Base-by-base conservation (phyloP, 2,113 vertebrate species). In the Prunella himalayana region DNA sequence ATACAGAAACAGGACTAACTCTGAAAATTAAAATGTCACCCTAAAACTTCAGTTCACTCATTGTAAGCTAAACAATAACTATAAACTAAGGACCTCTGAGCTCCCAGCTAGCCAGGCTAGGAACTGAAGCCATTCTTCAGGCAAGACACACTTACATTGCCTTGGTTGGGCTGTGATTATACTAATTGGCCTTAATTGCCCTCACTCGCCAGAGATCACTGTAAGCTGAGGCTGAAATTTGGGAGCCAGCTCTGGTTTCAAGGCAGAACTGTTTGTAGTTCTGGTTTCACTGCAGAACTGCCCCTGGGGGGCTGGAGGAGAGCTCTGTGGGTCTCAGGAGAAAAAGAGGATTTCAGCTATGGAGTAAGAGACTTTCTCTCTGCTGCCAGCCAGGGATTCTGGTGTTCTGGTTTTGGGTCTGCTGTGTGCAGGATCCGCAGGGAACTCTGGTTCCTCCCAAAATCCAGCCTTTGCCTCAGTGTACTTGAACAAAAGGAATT, bases 41-140 rank as follows among this genome's bases (percentile, higher is more conserved):
- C 8, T 28, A 20, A 6, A 50, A 4, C 9, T 51, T 57, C 11
- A 47, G 15, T 14, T 84, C 65, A 41, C 20, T 54, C 5, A 8
- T 6, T 44, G 4, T 10, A 76, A 76, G 13, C 13, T 49, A 53
- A 88, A 44, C 17, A 78, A 25, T 10, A 2, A 15, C 19, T 20
- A 22, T n/a, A 15, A 82, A 27, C 28, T 28, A 2, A 68, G 13
- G 51, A 19, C 5, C 15, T 17, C 45, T 5, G 1, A 45, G 4
- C 47, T 70, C 22, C 12, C 19, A 79, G 9, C 6, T 6, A 53
- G 15, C 10, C 12, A 72, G 15, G 4, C 4, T 4, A 13, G 41
- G 24, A 73, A 13, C 35, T 11, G 0, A 60, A 84, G 5, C 2
- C 0, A 0, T 24, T 31, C 9, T 4, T n/a, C 8, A 18, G 6